Conservation (phyloP, 2,888 invertebrate species). For the Lycophotia porphyrea region DNA sequence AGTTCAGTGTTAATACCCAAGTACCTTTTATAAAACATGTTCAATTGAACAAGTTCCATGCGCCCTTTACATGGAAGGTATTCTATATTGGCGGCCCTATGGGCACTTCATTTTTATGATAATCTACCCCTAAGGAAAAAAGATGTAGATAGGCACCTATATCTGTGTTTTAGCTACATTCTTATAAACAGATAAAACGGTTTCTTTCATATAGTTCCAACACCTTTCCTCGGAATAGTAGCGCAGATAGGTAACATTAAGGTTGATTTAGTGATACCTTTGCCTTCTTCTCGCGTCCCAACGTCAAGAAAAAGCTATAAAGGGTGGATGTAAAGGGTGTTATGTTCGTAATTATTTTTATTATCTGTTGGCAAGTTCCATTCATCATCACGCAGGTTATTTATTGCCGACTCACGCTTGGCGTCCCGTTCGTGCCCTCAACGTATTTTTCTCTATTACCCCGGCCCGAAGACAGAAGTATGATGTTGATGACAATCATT, state of each 20-base stretch:
- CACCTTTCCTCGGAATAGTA: slow-evolving; percentile 48
- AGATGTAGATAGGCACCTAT: neutral
- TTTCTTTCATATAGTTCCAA: slow-evolving; percentile 34
- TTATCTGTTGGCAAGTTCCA: slow-evolving; percentile 57
- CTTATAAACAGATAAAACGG: slow-evolving; percentile 45
- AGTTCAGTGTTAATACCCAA: neutral
- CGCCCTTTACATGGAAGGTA: slow-evolving; percentile 40
- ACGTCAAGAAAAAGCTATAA: slow-evolving; percentile 63
- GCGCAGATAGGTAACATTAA: slow-evolving; percentile 61
- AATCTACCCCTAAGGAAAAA: slow-evolving; percentile 48
- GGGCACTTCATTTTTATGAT: slow-evolving; percentile 52
- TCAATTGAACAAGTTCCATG: too few species aligned
- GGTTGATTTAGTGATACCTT: slow-evolving; percentile 64
- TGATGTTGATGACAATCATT: slow-evolving; percentile 64
- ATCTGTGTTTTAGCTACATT: slow-evolving; percentile 47
- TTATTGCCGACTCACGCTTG: slow-evolving; percentile 60
- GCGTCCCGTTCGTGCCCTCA: slow-evolving; percentile 48
- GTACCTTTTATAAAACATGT: slow-evolving; percentile 32
- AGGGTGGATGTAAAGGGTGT: slow-evolving; percentile 60
- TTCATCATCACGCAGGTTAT: slow-evolving; percentile 62
- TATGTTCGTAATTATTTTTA: slow-evolving; percentile 64
- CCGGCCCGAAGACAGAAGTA: slow-evolving; percentile 50
- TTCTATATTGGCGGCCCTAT: slow-evolving; percentile 43
- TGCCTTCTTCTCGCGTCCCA: slow-evolving; percentile 48
- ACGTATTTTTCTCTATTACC: slow-evolving; percentile 64